Conservation (phyloP, 2,888 invertebrate species). For the Agrochola circellaris region DNA sequence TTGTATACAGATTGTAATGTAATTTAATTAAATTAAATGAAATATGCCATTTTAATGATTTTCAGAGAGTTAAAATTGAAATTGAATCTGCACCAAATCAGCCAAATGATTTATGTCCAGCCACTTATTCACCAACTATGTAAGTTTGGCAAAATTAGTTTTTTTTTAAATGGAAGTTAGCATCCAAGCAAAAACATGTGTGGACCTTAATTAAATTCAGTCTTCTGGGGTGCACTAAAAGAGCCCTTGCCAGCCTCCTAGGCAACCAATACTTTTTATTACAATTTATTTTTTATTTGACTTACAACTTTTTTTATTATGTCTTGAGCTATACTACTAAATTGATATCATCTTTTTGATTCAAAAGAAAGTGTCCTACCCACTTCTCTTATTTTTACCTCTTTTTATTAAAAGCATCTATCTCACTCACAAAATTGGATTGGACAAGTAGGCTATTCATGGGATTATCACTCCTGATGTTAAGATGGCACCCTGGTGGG, state of each 20-base stretch:
- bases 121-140: constrained; percentile 80
- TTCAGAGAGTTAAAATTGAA: constrained; percentile 81
- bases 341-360: not conserved
- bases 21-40: not conserved
- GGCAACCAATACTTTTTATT: not conserved
- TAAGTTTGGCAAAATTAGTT: constrained; percentile 71
- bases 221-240: not conserved
- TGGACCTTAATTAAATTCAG: not conserved
- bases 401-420: not conserved
- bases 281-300: not conserved
- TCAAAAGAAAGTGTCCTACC: not conserved
- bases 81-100: constrained; percentile 69
- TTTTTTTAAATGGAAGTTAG: not conserved
- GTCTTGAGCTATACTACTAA: not conserved
- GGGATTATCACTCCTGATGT: not conserved
- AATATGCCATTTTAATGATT: constrained; percentile 46
- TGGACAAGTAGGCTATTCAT: not conserved
- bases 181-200: not conserved
- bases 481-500: not conserved
- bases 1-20: not conserved
- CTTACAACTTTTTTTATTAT: not conserved
- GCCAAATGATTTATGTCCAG: constrained; percentile 76
- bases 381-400: too few relatives aligned
- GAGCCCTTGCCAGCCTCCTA: not conserved
- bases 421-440: not conserved